These are phyloP conservation scores for Cephus pulcher DNA, from an alignment of 2,888 invertebrate genomes.

Conservation along the genomic window DNA sequence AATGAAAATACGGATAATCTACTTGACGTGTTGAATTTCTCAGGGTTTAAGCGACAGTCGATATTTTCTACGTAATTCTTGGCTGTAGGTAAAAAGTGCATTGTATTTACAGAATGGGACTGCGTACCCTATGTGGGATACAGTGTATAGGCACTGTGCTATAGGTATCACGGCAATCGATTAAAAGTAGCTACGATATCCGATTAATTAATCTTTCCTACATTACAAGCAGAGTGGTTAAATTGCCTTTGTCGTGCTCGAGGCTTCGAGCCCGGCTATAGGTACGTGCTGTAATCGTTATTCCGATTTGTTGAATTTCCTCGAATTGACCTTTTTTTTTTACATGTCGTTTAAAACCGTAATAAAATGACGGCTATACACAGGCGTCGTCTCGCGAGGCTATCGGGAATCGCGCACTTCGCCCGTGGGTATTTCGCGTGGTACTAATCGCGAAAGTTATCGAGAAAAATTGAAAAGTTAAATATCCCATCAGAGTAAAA, in stretches of 20 bases:
- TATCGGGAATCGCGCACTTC: neutral
- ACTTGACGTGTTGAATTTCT: neutral
- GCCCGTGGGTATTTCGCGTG: neutral
- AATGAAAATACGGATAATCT: neutral
- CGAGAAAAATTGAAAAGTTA: slow-evolving; percentile 52
- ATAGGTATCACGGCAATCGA: neutral
- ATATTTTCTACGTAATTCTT: neutral
- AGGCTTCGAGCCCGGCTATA: neutral
- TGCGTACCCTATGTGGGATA: neutral
- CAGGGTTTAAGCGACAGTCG: neutral
- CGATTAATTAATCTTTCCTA: neutral
- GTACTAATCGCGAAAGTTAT: slow-evolving; percentile 25
- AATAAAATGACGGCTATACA: neutral
- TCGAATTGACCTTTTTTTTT: neutral
- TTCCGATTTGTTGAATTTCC: neutral
- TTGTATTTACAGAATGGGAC: neutral
- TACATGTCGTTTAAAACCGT: neutral
- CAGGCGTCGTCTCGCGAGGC: neutral
- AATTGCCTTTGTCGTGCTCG: neutral
- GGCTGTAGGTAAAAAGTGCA: neutral
- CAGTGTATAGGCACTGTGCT: neutral
- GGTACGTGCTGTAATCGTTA: neutral
- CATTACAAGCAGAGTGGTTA: neutral
- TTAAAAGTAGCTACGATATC: neutral
- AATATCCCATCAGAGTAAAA: slow-evolving; percentile 20